Evolutionary conservation across 2,113 vertebrate genomes (phyloP).

Genomic region (Toxotes jaculatrix): DNA sequence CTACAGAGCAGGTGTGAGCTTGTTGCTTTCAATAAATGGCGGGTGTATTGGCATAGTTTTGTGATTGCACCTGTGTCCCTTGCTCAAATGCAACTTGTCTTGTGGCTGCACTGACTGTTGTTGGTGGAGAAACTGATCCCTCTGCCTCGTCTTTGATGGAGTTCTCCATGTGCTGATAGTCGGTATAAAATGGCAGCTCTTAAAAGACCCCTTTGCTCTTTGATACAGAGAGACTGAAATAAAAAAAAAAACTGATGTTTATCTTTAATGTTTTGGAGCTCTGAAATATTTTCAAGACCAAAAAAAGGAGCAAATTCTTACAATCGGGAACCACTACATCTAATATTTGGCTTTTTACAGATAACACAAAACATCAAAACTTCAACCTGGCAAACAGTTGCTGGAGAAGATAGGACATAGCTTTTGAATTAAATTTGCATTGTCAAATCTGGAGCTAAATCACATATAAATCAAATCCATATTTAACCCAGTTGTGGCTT

Average conservation of each 20-base stretch:
- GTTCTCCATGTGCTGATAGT: not conserved
- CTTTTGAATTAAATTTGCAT: not conserved
- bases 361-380: not conserved
- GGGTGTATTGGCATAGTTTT: constrained; percentile 31
- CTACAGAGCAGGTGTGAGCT: constrained; percentile 43
- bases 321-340: too few relatives aligned
- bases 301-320: too few relatives aligned
- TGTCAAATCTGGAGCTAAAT: constrained; percentile 11
- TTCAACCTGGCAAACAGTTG: not conserved
- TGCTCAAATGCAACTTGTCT: not conserved
- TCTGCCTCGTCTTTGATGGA: not conserved
- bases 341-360: not conserved
- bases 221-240: not conserved
- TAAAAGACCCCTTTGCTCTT: not conserved
- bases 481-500: constrained; percentile 29
- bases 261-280: too few relatives aligned
- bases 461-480: constrained; percentile 21
- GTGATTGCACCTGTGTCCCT: constrained; percentile 27
- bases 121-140: not conserved
- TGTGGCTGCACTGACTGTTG: not conserved
- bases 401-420: not conserved
- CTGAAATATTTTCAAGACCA: too few relatives aligned
- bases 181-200: too few relatives aligned
- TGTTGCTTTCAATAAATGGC: constrained; percentile 11
- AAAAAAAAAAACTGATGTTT: not conserved